Evolutionary conservation across 30 jellyfish, hydroid and myxozoan species (phyloP), one percentile per base, ranked within the genome.

Genomic region (Morbakka virulenta): DNA sequence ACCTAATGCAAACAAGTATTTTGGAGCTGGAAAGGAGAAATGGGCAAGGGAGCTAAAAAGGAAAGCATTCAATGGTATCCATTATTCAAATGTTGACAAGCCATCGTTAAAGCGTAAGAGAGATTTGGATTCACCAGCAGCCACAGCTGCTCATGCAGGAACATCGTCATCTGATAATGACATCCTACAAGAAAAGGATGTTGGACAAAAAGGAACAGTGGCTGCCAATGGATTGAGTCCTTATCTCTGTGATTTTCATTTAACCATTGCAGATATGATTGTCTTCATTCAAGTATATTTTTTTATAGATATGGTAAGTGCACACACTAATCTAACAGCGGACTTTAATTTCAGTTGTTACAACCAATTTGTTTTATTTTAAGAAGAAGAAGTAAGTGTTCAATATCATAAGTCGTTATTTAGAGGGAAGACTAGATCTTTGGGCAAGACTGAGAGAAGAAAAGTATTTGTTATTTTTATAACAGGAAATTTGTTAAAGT

Each of bases 181-280:
- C 9, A 35, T 83, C n/a, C 27, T 25, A 22, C 34, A 72, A 25
- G 71, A 50, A 29, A n/a, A 32, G 62, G 74, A 61, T 50, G 9
- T 12, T 0, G 52, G 77, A 22, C 51, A 41, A 11, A 50, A 53
- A 47, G 62, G 88, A n/a, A n/a, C n/a, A n/a, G n/a, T n/a, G n/a
- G n/a, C n/a, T n/a, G n/a, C n/a, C n/a, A n/a, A n/a, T n/a, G n/a
- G n/a, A n/a, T n/a, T n/a, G 88, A 74, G 89, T 50, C 97, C 97
- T 6, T 88, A 63, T 57, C 77, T 88, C 27, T 79, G 31, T 88
- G 97, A 92, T n/a, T 72, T 81, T 61, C 82, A 66, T 28, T 24
- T 88, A n/a, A 88, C 97, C 50, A 34, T 88, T 2, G 87, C 91
- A 9, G 97, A 88, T 32, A 6, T 88, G 64, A 74, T 88, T 22